Percentiles rank a stretch among this genome's conserved stretches.
phyloP scores from a whole-genome alignment of 2,113 vertebrate genomes.

The Sclerurus mexicanus region DNA sequence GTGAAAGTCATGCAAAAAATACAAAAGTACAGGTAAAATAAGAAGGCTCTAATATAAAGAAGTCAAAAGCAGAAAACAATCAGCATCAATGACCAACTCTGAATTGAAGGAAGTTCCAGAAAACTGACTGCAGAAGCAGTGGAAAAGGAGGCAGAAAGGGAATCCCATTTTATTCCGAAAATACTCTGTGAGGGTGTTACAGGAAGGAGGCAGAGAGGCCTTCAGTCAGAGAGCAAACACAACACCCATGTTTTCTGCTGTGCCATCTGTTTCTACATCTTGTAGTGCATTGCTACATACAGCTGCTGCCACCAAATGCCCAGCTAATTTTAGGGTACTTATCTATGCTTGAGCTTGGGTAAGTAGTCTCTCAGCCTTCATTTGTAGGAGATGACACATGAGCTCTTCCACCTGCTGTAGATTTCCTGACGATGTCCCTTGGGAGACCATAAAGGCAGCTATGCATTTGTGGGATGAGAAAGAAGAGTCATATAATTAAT shows the following conservation, averaged over 20 bases:
- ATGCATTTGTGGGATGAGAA: neutral
- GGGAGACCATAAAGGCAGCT: neutral
- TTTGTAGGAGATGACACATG: slow-evolving; percentile 26
- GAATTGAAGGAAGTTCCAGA: neutral
- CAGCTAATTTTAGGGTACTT: slow-evolving; percentile 50
- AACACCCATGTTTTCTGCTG: neutral
- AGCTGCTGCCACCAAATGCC: slow-evolving; percentile 57
- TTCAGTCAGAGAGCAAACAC: neutral
- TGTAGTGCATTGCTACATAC: neutral
- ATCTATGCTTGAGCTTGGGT: neutral
- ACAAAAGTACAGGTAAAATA: neutral
- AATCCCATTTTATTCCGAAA: neutral
- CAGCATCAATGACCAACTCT: neutral
- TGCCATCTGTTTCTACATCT: slow-evolving; percentile 26
- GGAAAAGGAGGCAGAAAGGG: neutral
- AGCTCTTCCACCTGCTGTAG: slow-evolving; percentile 47
- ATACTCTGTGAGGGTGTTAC: neutral
- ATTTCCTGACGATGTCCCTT: neutral
- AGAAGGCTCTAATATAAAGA: neutral
- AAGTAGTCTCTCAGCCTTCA: neutral
- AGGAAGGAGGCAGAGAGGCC: neutral
- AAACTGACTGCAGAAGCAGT: neutral
- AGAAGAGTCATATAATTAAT: neutral
- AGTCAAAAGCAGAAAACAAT: neutral
- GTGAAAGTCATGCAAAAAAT: neutral